Percentiles rank a stretch among this genome's conserved stretches.
Evolutionary conservation across 2,888 invertebrate genomes (phyloP).

Genomic region (Clepsis dumicolana): DNA sequence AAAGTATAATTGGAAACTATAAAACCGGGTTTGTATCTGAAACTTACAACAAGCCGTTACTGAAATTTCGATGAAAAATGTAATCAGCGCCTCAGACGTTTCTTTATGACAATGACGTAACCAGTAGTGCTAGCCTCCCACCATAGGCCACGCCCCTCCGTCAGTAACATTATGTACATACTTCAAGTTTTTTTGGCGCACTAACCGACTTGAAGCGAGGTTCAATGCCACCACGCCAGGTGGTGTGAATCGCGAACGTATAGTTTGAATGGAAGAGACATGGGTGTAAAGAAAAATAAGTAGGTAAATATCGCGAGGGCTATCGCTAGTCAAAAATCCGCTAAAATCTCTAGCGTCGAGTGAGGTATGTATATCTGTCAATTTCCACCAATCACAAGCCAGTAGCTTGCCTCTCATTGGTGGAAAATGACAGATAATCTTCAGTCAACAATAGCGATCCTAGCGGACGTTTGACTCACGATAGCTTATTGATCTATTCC

Average conservation of each 20-base stretch:
- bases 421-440: too few species aligned
- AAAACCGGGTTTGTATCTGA: too few species aligned
- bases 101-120: slow-evolving; percentile 37
- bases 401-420: too few species aligned
- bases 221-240: slow-evolving; percentile 76
- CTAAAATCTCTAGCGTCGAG: too few species aligned
- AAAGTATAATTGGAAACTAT: too few species aligned
- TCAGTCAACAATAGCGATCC: too few species aligned
- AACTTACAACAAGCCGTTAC: neutral
- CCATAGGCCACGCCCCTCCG: slow-evolving; percentile 44
- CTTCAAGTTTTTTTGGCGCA: slow-evolving; percentile 65
- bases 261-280: slow-evolving; percentile 54
- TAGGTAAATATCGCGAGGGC: neutral
- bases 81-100: slow-evolving; percentile 13
- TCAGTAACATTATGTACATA: slow-evolving; percentile 48
- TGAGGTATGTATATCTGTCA: too few species aligned
- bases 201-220: slow-evolving; percentile 57
- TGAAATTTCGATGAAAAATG: neutral
- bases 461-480: too few species aligned
- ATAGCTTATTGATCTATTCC: too few species aligned
- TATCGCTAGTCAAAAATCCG: too few species aligned
- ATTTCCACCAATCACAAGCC: too few species aligned
- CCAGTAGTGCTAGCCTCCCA: slow-evolving; percentile 31
- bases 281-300: slow-evolving; percentile 5
- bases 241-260: slow-evolving; percentile 59